Evolutionary conservation across 2,797 vertebrate species (phyloP).

Genomic region (Dendrocincla tyrannina): DNA sequence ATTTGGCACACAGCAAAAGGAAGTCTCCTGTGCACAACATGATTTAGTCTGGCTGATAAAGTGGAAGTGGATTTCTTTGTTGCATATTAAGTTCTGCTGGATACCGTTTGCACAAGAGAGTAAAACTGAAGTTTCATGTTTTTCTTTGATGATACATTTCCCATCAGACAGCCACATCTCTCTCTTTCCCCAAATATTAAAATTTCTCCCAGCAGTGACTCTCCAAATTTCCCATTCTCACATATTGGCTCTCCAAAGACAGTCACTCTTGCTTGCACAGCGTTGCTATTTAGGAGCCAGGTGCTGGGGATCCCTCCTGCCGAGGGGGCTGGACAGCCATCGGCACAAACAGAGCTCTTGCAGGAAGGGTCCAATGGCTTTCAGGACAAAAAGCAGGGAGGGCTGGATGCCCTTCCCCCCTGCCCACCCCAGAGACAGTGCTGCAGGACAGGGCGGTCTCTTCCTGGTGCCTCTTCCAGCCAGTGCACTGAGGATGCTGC

Average conservation of each 20-base stretch:
- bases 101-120: conserved; percentile 40
- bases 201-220: neutral
- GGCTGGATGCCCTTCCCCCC: neutral
- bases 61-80: conserved; percentile 46
- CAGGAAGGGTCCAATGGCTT: neutral
- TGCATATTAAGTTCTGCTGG: conserved; percentile 60
- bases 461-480: neutral
- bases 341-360: neutral
- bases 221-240: neutral
- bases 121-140: conserved; percentile 24
- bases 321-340: rapidly evolving
- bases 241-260: neutral
- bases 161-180: neutral
- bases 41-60: conserved; percentile 62
- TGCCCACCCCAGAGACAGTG: rapidly evolving
- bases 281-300: neutral
- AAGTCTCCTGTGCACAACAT: conserved; percentile 61
- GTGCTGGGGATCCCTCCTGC: neutral
- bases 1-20: conserved; percentile 44
- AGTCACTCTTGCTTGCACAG: neutral
- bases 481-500: rapidly evolving
- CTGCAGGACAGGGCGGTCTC: neutral
- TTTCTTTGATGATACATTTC: conserved; percentile 26
- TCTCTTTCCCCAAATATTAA: conserved; percentile 7
- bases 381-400: neutral